Conservation (phyloP, 1,140 invertebrate species). For the Elysia chlorotica region DNA sequence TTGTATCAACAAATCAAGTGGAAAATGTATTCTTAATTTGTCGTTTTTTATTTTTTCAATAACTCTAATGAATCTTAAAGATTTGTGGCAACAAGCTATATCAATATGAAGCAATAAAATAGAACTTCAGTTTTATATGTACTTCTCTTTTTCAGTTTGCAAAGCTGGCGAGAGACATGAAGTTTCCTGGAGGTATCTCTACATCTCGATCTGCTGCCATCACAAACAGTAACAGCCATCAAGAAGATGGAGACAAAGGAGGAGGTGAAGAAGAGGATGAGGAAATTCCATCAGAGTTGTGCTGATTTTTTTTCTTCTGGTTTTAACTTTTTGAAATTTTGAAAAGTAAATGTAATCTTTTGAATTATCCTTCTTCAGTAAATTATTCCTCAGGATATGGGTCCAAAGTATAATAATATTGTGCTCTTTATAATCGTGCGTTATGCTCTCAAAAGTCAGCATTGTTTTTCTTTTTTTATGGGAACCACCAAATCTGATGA, state of each 20-base stretch:
- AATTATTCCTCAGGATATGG: too few relatives aligned
- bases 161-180: conserved; percentile 75
- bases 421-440: too few relatives aligned
- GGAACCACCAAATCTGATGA: too few relatives aligned
- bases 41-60: not conserved
- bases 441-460: too few relatives aligned
- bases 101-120: too few relatives aligned
- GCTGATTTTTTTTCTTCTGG: conserved; percentile 5
- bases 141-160: conserved; percentile 68
- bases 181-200: conserved; percentile 38
- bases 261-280: conserved; percentile 26
- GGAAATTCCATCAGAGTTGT: conserved; percentile 24
- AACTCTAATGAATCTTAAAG: not conserved
- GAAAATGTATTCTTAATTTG: not conserved
- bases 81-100: too few relatives aligned
- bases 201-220: conserved; percentile 10
- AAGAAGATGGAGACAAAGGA: conserved; percentile 11
- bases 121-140: not conserved
- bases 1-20: not conserved
- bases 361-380: too few relatives aligned
- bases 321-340: not conserved
- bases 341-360: too few relatives aligned
- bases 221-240: conserved; percentile 1
- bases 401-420: too few relatives aligned
- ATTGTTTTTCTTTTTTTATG: too few relatives aligned